These are phyloP conservation scores for Danio choprae DNA, from an alignment of 2,797 vertebrate genomes.

Conservation along the genomic window DNA sequence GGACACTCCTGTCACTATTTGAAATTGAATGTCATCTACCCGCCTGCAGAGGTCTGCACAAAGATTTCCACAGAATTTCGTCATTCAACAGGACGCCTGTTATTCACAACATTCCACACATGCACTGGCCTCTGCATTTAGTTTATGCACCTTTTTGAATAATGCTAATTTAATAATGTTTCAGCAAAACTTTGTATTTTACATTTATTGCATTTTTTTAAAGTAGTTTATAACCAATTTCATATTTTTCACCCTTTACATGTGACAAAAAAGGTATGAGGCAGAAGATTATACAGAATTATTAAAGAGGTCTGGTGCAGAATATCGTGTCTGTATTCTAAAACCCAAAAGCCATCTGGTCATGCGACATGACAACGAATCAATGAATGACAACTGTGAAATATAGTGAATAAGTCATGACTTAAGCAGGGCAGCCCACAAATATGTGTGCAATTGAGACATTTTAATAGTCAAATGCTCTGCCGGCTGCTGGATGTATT, in stretches of 20 bases:
- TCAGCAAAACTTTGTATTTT: background rate
- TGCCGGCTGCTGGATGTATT: too few species aligned
- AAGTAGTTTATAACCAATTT: background rate
- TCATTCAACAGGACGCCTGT: slow-evolving; percentile 27
- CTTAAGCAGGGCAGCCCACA: background rate
- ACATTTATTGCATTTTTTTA: background rate
- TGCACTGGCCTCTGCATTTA: background rate
- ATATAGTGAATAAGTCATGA: too few species aligned
- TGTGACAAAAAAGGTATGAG: background rate
- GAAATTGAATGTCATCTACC: slow-evolving; percentile 20
- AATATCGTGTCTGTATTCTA: background rate
- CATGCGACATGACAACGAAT: background rate
- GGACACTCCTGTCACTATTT: slow-evolving; percentile 23
- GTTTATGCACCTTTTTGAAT: background rate
- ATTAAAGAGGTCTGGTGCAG: background rate
- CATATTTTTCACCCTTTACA: background rate
- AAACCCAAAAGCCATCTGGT: background rate
- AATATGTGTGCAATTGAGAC: background rate
- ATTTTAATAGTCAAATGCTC: background rate
- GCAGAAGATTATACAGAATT: background rate
- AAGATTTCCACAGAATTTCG: slow-evolving; percentile 27
- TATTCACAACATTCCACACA: background rate
- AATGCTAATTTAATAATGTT: background rate
- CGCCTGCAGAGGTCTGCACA: background rate
- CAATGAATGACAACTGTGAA: background rate